Evolutionary conservation across 2,888 invertebrate species (phyloP), one percentile per base, ranked within the genome.

Genomic region (Zygaena filipendulae): DNA sequence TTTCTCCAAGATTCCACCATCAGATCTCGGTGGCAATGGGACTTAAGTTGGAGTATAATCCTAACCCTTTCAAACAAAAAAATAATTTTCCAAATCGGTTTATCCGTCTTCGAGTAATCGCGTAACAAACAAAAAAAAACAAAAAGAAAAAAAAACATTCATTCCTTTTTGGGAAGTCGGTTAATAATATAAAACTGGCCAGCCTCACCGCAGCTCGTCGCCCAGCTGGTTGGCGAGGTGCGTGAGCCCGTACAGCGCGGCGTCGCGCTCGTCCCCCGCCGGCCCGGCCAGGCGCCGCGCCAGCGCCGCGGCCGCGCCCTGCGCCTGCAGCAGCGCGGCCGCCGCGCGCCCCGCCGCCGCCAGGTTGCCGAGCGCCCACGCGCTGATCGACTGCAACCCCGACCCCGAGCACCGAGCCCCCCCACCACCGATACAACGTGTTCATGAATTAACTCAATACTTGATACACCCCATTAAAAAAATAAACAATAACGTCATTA

Each of bases 351-450:
- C 55, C 0, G 63, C 51, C 0, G 62, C 67, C 0, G 63, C 59
- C 11, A 74, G 35, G 49, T 80, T 81, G 16, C 79, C 80, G 0
- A 80, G 30, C 0, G 69, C 47, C 75, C 75, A 77, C 0, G 66
- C 60, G 29, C 68, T 59, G 0, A 54, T 53, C 10, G 64, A 52
- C 81, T 81, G 48, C 16, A 16, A 16, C 4, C 16, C 16, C 4
- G 4, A 16, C 13, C 13, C 4, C 3, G 18, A 7, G 3, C 14
- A 19, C 4, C 1, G 1, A 11, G n/a, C 1, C 8, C 13, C n/a
- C 11, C 10, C n/a, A n/a, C n/a, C n/a, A n/a, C n/a, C n/a, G n/a
- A n/a, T n/a, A n/a, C n/a, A n/a, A n/a, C n/a, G n/a, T n/a, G n/a
- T n/a, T n/a, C n/a, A n/a, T n/a, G n/a, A n/a, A n/a, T n/a, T n/a